Conservation (phyloP, 2,888 invertebrate genomes). For the Incurvaria masculella region DNA sequence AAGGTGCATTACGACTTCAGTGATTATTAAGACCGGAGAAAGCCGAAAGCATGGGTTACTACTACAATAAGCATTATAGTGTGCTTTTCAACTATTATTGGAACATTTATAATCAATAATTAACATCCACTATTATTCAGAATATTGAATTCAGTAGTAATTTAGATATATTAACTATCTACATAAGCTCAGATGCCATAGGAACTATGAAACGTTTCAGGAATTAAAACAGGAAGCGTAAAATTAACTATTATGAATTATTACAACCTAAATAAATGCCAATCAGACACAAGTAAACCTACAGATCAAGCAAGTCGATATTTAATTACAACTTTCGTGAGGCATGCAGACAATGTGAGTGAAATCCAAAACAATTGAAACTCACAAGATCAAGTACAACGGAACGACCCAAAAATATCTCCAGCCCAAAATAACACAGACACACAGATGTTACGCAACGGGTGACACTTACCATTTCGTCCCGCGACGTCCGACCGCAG, state of each 20-base stretch:
- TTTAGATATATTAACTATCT: too few species aligned
- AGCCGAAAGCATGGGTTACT: too few species aligned
- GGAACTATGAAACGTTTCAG: not conserved
- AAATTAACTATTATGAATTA: not conserved
- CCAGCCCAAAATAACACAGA: slow-evolving; percentile 21
- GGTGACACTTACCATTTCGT: slow-evolving; percentile 4
- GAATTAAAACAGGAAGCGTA: not conserved
- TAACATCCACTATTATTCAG: too few species aligned
- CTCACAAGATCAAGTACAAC: not conserved
- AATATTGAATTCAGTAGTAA: too few species aligned
- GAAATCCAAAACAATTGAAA: not conserved
- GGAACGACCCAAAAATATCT: slow-evolving; percentile 11
- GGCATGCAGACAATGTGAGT: too few species aligned
- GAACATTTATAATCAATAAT: too few species aligned
- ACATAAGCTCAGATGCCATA: too few species aligned
- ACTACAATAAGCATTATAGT: too few species aligned
- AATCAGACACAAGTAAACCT: not conserved
- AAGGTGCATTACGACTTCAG: slow-evolving; percentile 6
- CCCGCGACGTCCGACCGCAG: slow-evolving; percentile 16
- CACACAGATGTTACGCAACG: slow-evolving; percentile 9
- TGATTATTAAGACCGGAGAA: too few species aligned
- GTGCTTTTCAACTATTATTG: too few species aligned
- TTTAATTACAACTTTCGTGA: too few species aligned
- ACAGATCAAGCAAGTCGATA: not conserved
- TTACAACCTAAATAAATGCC: not conserved